Evolutionary conservation across 2,888 invertebrate species (phyloP).

Genomic region (Theodoxus fluviatilis): DNA sequence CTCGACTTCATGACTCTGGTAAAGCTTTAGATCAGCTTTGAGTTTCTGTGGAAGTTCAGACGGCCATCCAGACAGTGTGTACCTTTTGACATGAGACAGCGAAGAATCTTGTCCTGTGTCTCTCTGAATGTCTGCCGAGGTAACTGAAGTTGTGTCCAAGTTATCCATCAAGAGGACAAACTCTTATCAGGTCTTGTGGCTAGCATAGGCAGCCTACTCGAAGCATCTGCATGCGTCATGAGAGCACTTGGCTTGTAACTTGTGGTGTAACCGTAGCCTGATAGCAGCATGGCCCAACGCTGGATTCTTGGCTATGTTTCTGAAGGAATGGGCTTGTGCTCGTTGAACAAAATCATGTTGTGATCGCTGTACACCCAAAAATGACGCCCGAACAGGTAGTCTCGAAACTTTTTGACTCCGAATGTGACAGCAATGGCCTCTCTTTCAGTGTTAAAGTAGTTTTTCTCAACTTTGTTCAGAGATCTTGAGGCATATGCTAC

Average conservation of each 20-base stretch:
- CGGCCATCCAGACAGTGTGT: neutral
- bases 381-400: neutral
- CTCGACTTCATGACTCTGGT: slow-evolving; percentile 17
- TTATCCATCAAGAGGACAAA: slow-evolving; percentile 9
- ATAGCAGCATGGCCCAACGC: slow-evolving; percentile 45
- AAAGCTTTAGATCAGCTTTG: slow-evolving; percentile 20
- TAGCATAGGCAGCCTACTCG: slow-evolving; percentile 43
- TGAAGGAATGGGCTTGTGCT: no score
- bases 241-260: slow-evolving; percentile 43
- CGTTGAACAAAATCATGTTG: no score
- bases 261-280: slow-evolving; percentile 56
- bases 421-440: neutral
- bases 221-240: slow-evolving; percentile 54
- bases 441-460: neutral
- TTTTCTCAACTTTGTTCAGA: neutral
- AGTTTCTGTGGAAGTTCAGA: neutral
- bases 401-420: slow-evolving; percentile 10
- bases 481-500: neutral
- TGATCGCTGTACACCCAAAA: neutral
- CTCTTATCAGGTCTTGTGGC: neutral
- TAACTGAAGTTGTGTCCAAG: neutral
- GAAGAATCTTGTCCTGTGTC: neutral
- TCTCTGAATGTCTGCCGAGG: neutral
- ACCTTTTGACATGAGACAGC: neutral
- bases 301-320: no score